Evolutionary conservation across 2,888 invertebrate genomes (phyloP), one percentile per base, ranked within the genome.

Genomic region (Pasiphila rectangulata): DNA sequence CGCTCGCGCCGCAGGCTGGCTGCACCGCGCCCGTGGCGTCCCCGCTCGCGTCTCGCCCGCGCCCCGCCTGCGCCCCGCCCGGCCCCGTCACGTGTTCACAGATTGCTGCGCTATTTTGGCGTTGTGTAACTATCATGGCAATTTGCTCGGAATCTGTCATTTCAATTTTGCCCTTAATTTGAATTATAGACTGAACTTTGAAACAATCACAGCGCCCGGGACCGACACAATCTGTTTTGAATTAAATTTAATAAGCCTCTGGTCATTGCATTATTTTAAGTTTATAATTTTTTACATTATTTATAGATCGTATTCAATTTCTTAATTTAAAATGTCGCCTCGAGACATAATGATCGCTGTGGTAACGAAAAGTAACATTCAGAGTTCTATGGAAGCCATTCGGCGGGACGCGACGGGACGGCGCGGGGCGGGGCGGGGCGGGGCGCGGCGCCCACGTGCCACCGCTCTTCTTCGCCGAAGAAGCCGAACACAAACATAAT

Each of bases 141-240:
- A 57, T 57, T 54, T 50, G 44, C 54, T 50, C 49, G 42, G 27
- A 30, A 49, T 40, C 47, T 45, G 43, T 46, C 46, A 44, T 50
- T 52, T 40, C 42, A 23, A 51, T 41, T 12, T 35, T 27, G 51
- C 49, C 51, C 45, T 47, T 43, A 46, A 44, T 44, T 38, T 45
- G 56, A 53, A 32, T 49, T 37, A 49, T 23, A 35, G 35, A 7
- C 37, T 45, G 44, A 45, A 50, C 41, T 45, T 41, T 42, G 36
- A 23, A 34, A 35, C 48, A 48, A 39, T 48, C 32, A 35, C 43
- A 20, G 35, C 48, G 43, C 16, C 44, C 24, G 37, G 25, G 19
- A 6, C 13, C 23, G 1, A 41, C 37, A 40, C 50, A 32, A 45
- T 45, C 44, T 25, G 36, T 17, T 13, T 36, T 29, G 40, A 36